Base-by-base conservation (phyloP, 1,140 invertebrate genomes). In the Vollenhovia emeryi region DNA sequence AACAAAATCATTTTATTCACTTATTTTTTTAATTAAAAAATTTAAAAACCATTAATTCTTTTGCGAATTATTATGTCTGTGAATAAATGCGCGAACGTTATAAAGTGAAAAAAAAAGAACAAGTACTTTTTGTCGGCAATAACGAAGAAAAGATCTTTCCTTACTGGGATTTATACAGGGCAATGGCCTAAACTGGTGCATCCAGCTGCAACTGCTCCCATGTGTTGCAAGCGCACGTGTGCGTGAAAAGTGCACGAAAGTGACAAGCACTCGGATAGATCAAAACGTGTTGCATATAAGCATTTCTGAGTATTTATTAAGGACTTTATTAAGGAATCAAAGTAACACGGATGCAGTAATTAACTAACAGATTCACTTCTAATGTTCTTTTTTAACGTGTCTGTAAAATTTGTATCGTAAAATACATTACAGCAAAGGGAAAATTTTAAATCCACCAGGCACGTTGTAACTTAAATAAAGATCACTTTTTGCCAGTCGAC, bases 161-260 rank as follows among this genome's bases (percentile, higher is more conserved):
- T 89, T 48, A 75, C 50, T 85, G 62, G 62, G 86, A 89, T 91
- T 89, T 89, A 91, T 86, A 52, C 86, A 48, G 85, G 78, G 89
- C 90, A 91, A 91, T 82, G 90, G 89, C 89, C 88, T 89, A 91
- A 88, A 83, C 71, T 66, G 60, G 30, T 87, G 48, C 60, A 62
- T 76, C 80, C 75, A 85, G 27, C 55, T 52, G 86, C 75, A 82
- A 52, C 87, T 73, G 83, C 50, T 64, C 48, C 79, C 83, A 89
- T 84, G 75, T 75, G 80, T 52, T 50, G 27, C 48, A 15, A 27
- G 40, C 50, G 50, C 73, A 75, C 79, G 43, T 74, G 80, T 50
- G 50, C 73, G 57, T 82, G 48, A 69, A 40, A 52, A 33, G 18
- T 36, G 33, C 7, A 69, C 24, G 33, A 73, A 43, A 71, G 50